These are phyloP conservation scores for Lophochroa leadbeateri DNA, from an alignment of 2,113 vertebrate genomes.

Conservation along the genomic window DNA sequence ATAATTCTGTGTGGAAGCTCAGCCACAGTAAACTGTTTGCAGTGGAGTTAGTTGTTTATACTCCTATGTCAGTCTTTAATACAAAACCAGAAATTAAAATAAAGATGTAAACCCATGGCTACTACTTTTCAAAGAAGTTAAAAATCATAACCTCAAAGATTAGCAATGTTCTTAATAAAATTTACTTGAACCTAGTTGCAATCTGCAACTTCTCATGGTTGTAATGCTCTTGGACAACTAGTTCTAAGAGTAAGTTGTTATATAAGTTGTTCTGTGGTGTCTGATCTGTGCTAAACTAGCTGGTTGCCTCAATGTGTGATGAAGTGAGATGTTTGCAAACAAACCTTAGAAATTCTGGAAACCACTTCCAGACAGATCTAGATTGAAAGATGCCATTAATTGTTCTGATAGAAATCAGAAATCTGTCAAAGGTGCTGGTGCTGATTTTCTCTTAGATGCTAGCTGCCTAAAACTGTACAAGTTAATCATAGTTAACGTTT, in stretches of 20 bases:
- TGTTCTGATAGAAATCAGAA: neutral
- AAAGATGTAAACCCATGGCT: neutral
- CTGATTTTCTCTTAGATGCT: neutral
- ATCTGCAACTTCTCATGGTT: neutral
- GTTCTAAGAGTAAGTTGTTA: neutral
- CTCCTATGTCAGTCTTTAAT: neutral
- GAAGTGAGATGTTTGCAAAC: neutral
- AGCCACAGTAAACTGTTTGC: neutral
- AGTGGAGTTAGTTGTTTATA: neutral
- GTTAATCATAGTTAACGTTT: neutral
- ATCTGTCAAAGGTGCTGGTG: neutral
- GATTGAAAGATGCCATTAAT: neutral
- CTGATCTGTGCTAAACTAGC: neutral
- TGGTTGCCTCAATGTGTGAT: neutral
- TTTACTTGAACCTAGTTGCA: neutral
- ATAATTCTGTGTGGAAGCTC: neutral
- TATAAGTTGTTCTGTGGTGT: neutral
- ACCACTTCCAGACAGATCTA: neutral
- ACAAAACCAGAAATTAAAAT: neutral
- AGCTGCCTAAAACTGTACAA: neutral
- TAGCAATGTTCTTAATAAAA: neutral
- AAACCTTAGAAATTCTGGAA: neutral
- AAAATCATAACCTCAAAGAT: neutral
- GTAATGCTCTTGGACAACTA: neutral
- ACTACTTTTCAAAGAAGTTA: neutral